Conservation (phyloP, 2,113 vertebrate species). For the Zosterops pallidus region DNA sequence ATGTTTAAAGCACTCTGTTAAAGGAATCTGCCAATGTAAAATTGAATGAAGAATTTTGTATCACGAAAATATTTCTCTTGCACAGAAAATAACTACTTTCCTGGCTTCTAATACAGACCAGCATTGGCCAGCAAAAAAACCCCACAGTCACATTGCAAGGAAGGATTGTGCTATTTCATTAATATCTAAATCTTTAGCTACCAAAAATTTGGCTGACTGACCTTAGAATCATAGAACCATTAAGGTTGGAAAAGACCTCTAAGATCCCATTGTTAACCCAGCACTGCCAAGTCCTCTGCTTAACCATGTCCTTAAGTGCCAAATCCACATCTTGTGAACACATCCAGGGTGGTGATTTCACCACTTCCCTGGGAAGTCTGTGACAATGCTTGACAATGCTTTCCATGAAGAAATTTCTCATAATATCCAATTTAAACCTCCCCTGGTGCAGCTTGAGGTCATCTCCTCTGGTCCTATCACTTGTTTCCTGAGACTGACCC, state of each 20-base stretch:
- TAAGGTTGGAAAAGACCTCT: not conserved
- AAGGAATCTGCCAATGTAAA: not conserved
- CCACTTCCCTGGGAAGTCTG: not conserved
- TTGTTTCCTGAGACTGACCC: not conserved
- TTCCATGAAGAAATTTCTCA: not conserved
- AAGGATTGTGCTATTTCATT: not conserved
- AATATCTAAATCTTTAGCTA: not conserved
- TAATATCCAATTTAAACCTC: not conserved
- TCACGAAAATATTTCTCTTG: rapidly evolving
- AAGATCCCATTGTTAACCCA: not conserved
- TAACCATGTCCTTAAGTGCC: too few species aligned
- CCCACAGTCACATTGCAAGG: rapidly evolving
- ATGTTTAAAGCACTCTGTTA: not conserved
- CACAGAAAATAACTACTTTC: not conserved
- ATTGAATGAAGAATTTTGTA: not conserved
- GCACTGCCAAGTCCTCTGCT: not conserved
- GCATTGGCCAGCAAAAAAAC: not conserved
- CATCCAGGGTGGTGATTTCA: not conserved
- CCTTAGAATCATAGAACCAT: not conserved
- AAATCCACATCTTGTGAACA: not conserved
- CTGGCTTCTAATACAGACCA: not conserved
- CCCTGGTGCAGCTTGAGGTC: not conserved
- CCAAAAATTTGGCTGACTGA: not conserved
- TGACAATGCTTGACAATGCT: not conserved
- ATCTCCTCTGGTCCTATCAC: not conserved